Conservation (phyloP, 2,888 invertebrate species). For the Eremobia ochroleuca region DNA sequence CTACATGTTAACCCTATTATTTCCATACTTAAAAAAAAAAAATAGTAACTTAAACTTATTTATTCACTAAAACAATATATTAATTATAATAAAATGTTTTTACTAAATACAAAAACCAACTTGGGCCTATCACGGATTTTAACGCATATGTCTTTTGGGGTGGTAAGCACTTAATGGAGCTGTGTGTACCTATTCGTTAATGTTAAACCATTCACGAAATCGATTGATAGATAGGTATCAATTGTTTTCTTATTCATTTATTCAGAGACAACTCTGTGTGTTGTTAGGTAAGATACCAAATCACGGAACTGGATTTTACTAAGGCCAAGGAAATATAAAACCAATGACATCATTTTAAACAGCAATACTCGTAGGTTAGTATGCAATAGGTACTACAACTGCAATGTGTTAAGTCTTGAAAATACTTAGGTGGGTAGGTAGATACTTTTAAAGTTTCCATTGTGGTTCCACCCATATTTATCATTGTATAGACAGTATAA, state of each 20-base stretch:
- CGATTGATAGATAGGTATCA: constrained; percentile 11
- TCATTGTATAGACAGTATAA: not conserved
- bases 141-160: no score
- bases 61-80: no score
- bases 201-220: constrained; percentile 47
- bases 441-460: not conserved
- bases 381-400: not conserved
- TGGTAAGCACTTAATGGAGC: no score
- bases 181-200: constrained; percentile 25
- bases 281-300: not conserved
- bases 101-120: no score
- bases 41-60: no score
- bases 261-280: constrained; percentile 5
- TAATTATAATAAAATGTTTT: no score
- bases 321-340: constrained; percentile 2
- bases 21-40: no score
- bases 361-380: not conserved
- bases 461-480: not conserved
- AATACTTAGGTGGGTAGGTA: not conserved
- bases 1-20: no score
- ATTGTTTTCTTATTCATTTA: constrained; percentile 25
- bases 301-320: not conserved
- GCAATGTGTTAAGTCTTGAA: not conserved
- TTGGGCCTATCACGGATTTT: no score
- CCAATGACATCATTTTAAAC: constrained; percentile 12